Evolutionary conservation across 2,888 invertebrate genomes (phyloP).

Genomic region (Platycnemis pennipes): DNA sequence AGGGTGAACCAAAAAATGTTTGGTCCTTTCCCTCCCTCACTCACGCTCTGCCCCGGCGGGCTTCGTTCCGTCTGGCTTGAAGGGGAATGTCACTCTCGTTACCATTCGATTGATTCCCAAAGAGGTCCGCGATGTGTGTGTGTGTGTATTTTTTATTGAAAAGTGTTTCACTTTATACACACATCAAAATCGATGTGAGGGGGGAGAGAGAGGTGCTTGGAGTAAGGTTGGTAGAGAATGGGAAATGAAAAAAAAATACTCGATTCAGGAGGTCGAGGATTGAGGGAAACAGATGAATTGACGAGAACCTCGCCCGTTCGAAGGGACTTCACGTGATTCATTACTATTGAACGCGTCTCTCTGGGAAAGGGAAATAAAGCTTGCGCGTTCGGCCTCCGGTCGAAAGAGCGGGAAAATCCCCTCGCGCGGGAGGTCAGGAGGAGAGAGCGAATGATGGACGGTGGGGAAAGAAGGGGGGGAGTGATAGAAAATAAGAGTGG

Average conservation of each 20-base stretch:
- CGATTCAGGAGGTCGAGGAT: background rate
- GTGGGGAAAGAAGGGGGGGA: background rate
- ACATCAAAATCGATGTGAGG: background rate
- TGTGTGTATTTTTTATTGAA: background rate
- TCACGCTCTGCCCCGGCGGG: background rate
- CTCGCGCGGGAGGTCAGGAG: background rate
- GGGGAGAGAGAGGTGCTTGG: background rate
- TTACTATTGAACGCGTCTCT: background rate
- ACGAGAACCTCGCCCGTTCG: background rate
- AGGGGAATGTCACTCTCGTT: background rate
- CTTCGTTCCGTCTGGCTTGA: background rate
- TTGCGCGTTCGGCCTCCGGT: background rate
- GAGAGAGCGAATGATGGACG: background rate
- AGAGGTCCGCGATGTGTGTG: background rate
- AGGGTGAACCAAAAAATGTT: background rate
- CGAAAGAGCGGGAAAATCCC: background rate
- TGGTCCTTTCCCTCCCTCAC: background rate
- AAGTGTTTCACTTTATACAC: background rate
- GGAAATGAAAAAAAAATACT: background rate
- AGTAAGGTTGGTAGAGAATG: background rate
- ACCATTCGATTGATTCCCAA: background rate
- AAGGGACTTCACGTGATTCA: background rate
- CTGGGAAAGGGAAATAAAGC: background rate
- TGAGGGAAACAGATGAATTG: background rate
- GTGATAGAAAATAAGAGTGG: background rate